phyloP scores from a whole-genome alignment of 2,888 invertebrate genomes.

The Diarsia brunnea region DNA sequence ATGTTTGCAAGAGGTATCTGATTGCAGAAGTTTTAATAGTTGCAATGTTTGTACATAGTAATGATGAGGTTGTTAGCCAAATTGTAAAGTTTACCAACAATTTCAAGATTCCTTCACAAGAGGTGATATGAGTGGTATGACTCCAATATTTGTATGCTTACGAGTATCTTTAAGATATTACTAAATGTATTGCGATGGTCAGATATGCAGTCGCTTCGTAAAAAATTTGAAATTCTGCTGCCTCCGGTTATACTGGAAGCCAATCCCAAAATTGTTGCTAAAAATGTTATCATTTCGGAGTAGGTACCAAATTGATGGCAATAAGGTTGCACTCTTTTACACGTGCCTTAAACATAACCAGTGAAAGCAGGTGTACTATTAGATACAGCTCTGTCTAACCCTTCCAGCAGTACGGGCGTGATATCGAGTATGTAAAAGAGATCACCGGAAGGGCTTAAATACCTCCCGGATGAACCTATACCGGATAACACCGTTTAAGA shows the following conservation, averaged over 20 bases:
- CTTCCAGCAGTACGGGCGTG: neutral
- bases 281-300: too few relatives aligned
- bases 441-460: neutral
- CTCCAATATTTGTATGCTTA: too few relatives aligned
- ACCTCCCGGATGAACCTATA: neutral
- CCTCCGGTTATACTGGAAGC: too few relatives aligned
- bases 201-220: too few relatives aligned
- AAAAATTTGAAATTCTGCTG: too few relatives aligned
- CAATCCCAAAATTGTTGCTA: too few relatives aligned
- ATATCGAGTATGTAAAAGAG: neutral
- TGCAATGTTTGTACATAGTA: neutral
- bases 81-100: constrained; percentile 13
- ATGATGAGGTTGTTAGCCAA: neutral
- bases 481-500: neutral
- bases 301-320: too few relatives aligned
- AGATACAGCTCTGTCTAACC: neutral
- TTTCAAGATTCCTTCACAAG: neutral
- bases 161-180: too few relatives aligned
- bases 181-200: too few relatives aligned
- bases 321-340: too few relatives aligned
- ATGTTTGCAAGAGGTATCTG: constrained; percentile 6
- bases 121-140: neutral
- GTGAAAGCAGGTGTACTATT: neutral
- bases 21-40: neutral
- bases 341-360: too few relatives aligned